phyloP scores from a whole-genome alignment of 1,140 invertebrate genomes.

The Atta cephalotes region DNA sequence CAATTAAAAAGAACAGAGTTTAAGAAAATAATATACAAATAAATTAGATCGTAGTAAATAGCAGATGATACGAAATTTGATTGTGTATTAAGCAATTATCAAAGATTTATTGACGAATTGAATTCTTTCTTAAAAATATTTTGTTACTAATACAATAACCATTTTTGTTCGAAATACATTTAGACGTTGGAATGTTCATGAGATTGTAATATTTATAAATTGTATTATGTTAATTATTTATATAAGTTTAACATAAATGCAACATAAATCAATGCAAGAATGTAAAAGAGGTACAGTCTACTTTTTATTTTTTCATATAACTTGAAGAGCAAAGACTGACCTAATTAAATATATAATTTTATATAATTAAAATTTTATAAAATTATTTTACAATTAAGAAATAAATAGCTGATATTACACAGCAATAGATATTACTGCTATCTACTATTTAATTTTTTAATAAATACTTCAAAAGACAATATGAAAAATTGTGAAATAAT shows the following conservation, averaged over 20 bases:
- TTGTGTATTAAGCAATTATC: not conserved
- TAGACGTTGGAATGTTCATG: constrained; percentile 27
- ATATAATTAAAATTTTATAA: constrained; percentile 4
- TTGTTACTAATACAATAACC: not conserved
- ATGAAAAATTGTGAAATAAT: constrained; percentile 31
- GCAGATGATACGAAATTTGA: constrained; percentile 1
- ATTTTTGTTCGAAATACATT: constrained; percentile 23
- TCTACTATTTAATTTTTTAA: not conserved
- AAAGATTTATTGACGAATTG: not conserved
- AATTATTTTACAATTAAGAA: constrained; percentile 24
- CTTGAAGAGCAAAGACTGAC: constrained; percentile 33
- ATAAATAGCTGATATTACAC: not conserved
- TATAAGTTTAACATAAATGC: constrained; percentile 6
- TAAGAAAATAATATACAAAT: constrained; percentile 25
- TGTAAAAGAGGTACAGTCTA: constrained; percentile 2
- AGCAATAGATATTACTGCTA: not conserved
- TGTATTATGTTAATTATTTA: not conserved
- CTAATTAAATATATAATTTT: constrained; percentile 19
- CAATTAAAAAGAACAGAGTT: not conserved
- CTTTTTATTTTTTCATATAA: constrained; percentile 27
- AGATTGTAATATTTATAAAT: constrained; percentile 15
- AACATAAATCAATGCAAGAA: constrained; percentile 55
- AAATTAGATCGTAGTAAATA: not conserved
- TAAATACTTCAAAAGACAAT: not conserved
- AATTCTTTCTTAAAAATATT: not conserved